Percentiles rank a stretch among this genome's conserved stretches.
Conservation (phyloP, 2,888 invertebrate species). For the Drosophila cracens region DNA sequence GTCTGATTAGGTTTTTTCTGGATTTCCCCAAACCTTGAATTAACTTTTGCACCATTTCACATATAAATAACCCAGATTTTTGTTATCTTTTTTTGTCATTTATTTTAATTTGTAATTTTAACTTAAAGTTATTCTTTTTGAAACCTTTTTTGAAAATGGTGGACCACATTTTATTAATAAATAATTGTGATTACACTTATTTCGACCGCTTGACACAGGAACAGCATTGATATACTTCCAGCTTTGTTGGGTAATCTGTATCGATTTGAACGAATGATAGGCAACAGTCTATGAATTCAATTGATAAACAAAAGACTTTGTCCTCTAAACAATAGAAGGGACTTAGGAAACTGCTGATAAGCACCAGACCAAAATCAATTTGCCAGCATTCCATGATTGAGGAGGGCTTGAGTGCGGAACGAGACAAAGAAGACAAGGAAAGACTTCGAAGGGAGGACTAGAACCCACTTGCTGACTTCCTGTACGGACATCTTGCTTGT, state of each 20-base stretch:
- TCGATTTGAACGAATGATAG: conserved; percentile 38
- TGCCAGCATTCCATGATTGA: conserved; percentile 19
- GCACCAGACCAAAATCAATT: conserved; percentile 35
- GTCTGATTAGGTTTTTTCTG: not conserved
- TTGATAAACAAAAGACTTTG: conserved; percentile 45
- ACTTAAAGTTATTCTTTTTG: not conserved
- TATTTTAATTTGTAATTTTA: not conserved
- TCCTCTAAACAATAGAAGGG: conserved; percentile 1
- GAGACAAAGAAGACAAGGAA: conserved; percentile 13
- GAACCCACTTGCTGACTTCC: conserved; percentile 12
- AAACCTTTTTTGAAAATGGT: not conserved
- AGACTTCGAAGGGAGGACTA: conserved; percentile 5
- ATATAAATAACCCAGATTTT: not conserved
- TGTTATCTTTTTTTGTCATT: not conserved
- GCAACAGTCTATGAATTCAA: conserved; percentile 34
- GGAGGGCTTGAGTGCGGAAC: not conserved
- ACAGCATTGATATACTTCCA: conserved; percentile 2
- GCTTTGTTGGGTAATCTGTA: conserved; percentile 34
- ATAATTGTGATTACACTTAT: not conserved
- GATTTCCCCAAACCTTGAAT: not conserved
- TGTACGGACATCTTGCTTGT: conserved; percentile 18
- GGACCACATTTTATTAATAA: not conserved
- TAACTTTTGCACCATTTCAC: not conserved
- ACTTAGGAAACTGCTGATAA: conserved; percentile 32
- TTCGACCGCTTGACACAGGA: not conserved